A percentile compares a stretch with the other conserved stretches of the same genome.
Conservation (phyloP, 2,797 vertebrate genomes). For the Streptopelia turtur region DNA sequence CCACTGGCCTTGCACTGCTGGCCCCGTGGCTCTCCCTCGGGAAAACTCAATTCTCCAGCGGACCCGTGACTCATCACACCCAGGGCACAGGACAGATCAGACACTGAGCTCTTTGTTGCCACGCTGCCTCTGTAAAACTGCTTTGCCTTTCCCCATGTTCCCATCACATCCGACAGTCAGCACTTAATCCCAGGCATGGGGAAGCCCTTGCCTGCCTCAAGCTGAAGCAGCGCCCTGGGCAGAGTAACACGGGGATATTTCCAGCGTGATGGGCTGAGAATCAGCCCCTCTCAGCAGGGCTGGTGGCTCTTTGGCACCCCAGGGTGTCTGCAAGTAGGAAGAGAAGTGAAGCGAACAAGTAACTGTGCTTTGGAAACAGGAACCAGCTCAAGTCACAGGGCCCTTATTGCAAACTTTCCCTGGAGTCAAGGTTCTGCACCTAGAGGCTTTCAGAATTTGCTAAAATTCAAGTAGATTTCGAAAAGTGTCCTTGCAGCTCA, state of each 20-base stretch:
- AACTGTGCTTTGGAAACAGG: not conserved
- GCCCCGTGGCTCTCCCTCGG: not conserved
- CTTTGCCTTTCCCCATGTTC: not conserved
- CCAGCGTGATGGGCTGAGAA: not conserved
- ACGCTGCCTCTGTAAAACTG: fast-evolving
- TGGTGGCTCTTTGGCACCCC: not conserved
- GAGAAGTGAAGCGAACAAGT: not conserved
- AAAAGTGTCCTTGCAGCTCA: not conserved
- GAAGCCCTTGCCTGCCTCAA: not conserved
- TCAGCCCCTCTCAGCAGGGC: not conserved
- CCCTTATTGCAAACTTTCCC: not conserved
- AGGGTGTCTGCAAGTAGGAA: not conserved
- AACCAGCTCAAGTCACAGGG: not conserved
- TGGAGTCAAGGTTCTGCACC: not conserved
- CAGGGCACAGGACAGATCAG: not conserved
- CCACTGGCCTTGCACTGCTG: not conserved
- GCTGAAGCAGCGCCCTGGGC: not conserved
- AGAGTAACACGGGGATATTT: not conserved
- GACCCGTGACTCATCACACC: not conserved
- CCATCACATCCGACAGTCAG: not conserved
- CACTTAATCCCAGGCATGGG: not conserved
- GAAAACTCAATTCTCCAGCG: not conserved
- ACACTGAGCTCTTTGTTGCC: not conserved
- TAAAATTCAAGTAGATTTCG: not conserved
- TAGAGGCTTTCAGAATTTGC: not conserved